A percentile compares a stretch with the other conserved stretches of the same genome.
These are phyloP conservation scores for Antedon mediterranea DNA, from an alignment of 53 echinoderm and acorn worm genomes.

Conservation along the genomic window DNA sequence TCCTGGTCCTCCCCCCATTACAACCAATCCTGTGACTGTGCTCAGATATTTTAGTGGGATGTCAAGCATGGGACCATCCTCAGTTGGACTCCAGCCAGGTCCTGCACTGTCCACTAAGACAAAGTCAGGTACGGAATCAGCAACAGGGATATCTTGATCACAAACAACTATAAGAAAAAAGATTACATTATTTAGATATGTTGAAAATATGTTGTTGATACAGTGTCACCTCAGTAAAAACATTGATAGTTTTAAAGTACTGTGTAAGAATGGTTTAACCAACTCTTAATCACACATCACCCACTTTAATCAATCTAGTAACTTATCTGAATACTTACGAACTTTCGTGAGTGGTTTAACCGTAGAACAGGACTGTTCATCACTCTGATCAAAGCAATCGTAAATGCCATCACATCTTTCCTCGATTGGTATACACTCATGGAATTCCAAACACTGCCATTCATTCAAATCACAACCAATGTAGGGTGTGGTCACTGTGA, in stretches of 20 bases:
- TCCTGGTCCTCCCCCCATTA: background rate
- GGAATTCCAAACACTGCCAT: background rate
- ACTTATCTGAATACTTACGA: too few relatives aligned
- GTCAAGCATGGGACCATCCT: background rate
- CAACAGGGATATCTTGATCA: background rate
- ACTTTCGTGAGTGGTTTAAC: too few relatives aligned
- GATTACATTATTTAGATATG: too few relatives aligned
- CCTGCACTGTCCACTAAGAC: background rate
- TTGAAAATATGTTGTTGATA: too few relatives aligned
- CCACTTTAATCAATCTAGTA: too few relatives aligned
- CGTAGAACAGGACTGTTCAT: conserved; percentile 2
- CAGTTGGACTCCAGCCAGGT: background rate
- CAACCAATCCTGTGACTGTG: background rate
- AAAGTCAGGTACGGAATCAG: background rate
- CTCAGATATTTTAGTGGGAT: background rate
- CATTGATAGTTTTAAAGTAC: too few relatives aligned
- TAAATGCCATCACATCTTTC: conserved; percentile 12
- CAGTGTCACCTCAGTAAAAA: too few relatives aligned
- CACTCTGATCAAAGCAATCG: conserved; percentile 16
- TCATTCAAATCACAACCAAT: too few relatives aligned
- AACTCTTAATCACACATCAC: too few relatives aligned
- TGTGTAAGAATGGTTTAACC: too few relatives aligned
- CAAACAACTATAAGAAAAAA: background rate
- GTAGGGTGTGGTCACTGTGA: too few relatives aligned
- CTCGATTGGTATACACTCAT: conserved; percentile 11